Conservation (phyloP, 2,113 vertebrate genomes). For the Axis porcinus region DNA sequence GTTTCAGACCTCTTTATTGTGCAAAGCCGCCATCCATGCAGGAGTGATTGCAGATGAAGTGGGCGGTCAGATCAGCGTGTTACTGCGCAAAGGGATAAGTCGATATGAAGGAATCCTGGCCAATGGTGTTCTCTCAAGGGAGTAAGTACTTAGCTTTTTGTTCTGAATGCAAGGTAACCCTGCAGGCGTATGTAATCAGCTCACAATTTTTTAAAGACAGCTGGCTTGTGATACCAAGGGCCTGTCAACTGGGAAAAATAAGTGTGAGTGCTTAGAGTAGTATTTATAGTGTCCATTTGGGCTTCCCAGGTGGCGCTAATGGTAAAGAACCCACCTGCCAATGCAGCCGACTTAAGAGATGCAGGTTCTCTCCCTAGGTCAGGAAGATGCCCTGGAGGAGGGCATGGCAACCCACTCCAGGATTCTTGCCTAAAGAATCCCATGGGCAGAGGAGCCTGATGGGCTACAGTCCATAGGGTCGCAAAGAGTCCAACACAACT, state of each 20-base stretch:
- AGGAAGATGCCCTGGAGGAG: neutral
- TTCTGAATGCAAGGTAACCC: neutral
- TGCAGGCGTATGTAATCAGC: neutral
- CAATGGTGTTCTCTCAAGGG: slow-evolving; percentile 84
- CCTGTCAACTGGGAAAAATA: neutral
- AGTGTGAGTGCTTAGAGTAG: neutral
- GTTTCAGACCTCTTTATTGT: slow-evolving; percentile 89
- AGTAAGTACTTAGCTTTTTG: slow-evolving; percentile 79
- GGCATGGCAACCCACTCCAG: neutral
- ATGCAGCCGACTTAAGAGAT: neutral
- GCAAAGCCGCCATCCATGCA: slow-evolving; percentile 89
- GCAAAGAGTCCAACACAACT: neutral
- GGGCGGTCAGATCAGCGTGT: slow-evolving; percentile 86
- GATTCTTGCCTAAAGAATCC: neutral
- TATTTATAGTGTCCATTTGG: neutral
- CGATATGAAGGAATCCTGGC: slow-evolving; percentile 83
- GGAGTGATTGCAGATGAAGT: slow-evolving; percentile 86
- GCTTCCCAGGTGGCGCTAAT: neutral
- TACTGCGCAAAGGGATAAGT: slow-evolving; percentile 83
- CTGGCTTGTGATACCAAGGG: neutral
- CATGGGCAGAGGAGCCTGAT: neutral
- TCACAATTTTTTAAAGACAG: neutral
- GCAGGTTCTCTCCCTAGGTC: neutral
- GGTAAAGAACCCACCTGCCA: neutral
- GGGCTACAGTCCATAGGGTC: neutral